A percentile compares a stretch with the other conserved stretches of the same genome.
Conservation (phyloP, 2,888 invertebrate species). For the Pristionchus japonicus region DNA sequence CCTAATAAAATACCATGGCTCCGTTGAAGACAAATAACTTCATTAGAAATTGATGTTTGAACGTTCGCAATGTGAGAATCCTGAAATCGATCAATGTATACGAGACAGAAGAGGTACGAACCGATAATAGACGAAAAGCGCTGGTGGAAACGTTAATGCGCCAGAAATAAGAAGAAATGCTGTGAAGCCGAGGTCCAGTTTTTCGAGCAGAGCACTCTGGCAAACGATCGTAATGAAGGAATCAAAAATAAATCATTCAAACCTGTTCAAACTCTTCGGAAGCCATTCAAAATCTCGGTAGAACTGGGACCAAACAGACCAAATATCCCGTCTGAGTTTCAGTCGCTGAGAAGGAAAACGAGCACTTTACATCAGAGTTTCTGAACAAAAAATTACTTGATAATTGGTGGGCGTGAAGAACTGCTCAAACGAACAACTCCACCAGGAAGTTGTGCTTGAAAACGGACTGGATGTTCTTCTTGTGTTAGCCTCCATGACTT, state of each 20-base stretch:
- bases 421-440: neutral
- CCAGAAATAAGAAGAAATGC: neutral
- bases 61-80: neutral
- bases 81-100: neutral
- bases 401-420: too few species aligned
- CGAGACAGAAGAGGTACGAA: neutral
- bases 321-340: neutral
- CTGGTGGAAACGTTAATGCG: neutral
- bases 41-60: conserved; percentile 8
- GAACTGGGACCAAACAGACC: too few species aligned
- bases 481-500: neutral
- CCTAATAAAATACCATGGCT: too few species aligned
- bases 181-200: neutral
- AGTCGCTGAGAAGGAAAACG: neutral
- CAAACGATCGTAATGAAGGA: too few species aligned
- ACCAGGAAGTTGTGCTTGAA: neutral
- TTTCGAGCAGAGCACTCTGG: neutral
- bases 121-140: neutral
- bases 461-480: neutral
- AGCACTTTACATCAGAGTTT: neutral
- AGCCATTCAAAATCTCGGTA: neutral
- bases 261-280: neutral
- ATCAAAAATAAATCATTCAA: neutral
- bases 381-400: neutral
- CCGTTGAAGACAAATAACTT: conserved; percentile 4